Base-by-base conservation (phyloP, 2,888 invertebrate species). In the Melinaea menophilus region DNA sequence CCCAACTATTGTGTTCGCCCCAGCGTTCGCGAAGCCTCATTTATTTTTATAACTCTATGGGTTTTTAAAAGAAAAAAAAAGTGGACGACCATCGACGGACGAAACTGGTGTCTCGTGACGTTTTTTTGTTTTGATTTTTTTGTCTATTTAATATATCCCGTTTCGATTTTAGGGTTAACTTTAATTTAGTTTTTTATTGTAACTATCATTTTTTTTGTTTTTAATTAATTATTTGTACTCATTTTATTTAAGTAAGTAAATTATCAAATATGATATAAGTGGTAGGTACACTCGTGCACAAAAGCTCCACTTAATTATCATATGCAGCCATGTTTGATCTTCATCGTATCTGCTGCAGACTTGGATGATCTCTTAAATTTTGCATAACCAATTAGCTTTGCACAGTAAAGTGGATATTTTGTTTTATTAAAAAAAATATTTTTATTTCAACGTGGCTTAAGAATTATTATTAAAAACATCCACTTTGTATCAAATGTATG, bases 321-420 rank as follows among this genome's bases (percentile, higher is more conserved):
- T 77, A 72, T 69, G 67, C 71, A 71, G 71, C 71, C 65, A 76
- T 85, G 83, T 88, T 88, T 85, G 83, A 79, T 85, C 86, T 87
- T 76, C 81, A 81, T 73, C 70, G 73, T 72, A 77, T 76, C 82
- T 86, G 86, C 77, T 69, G 67, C 72, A 71, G 89, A 89, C 88
- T 84, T 86, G 88, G 85, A 88, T 84, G 78, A 81, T 83, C 84
- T 80, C 90, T 90, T 78, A 76, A 88, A 82, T 87, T 85, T 84
- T 83, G 90, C 88, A 89, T 90, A 88, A 82, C 88, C 88, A 90
- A 90, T 90, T 90, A 88, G 86, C 83, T 85, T 79, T 77, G 76
- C 72, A 76, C 83, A 80, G 85, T 84, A 81, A 82, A 88, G 80
- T 83, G 82, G 80, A 69, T 78, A 73, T 77, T 78, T 75, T 72